phyloP scores from a whole-genome alignment of 2,113 vertebrate genomes.

The Perccottus glenii region DNA sequence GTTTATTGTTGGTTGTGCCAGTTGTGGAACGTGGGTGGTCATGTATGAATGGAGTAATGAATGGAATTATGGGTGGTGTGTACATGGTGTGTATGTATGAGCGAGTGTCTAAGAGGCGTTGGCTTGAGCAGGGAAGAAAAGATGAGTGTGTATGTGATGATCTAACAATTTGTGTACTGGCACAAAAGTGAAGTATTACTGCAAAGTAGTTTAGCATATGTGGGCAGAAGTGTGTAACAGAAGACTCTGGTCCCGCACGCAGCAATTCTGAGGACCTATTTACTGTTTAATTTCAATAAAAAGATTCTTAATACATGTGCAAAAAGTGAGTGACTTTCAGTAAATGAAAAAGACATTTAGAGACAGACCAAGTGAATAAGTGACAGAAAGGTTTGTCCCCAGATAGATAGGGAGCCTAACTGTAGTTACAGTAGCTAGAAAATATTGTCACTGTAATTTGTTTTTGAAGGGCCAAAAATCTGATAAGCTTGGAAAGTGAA shows the following conservation, averaged over 20 bases:
- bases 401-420: no score
- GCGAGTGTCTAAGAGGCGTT: conserved; percentile 30
- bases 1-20: conserved; percentile 63
- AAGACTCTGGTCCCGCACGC: no score
- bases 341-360: no score
- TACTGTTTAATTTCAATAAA: not conserved
- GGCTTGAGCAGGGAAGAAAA: conserved; percentile 8
- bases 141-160: conserved; percentile 25
- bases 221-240: not conserved
- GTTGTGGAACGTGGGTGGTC: conserved; percentile 70
- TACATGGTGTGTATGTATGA: conserved; percentile 37
- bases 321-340: no score
- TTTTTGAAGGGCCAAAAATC: no score
- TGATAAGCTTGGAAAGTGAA: no score
- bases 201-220: conserved; percentile 53
- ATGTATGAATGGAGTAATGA: conserved; percentile 21
- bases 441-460: no score
- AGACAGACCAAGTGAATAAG: no score
- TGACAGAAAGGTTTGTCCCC: no score
- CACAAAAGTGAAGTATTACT: conserved; percentile 41
- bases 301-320: no score
- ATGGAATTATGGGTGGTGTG: conserved; percentile 30
- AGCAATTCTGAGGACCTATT: not conserved
- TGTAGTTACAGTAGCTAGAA: no score
- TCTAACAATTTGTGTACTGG: conserved; percentile 42